Conservation (phyloP, 2,888 invertebrate species). For the Torymus tubicola region DNA sequence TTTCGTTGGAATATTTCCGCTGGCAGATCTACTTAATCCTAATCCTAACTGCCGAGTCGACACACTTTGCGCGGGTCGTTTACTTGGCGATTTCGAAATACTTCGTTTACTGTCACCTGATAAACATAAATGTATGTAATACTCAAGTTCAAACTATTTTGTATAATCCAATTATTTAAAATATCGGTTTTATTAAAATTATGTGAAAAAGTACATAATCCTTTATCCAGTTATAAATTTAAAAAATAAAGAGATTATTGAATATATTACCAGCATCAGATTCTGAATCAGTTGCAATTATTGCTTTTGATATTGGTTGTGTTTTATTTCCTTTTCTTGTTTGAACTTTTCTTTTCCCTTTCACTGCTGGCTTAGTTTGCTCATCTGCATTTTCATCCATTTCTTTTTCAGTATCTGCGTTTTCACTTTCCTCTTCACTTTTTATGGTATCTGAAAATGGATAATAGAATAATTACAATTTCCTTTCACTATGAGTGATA, state of each 20-base stretch:
- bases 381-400: constrained; percentile 66
- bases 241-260: constrained; percentile 17
- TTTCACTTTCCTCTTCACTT: constrained; percentile 73
- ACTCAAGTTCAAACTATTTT: too few species aligned
- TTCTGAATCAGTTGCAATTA: constrained; percentile 81
- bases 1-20: constrained; percentile 62
- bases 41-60: constrained; percentile 71
- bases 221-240: background rate
- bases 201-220: too few species aligned
- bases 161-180: too few species aligned
- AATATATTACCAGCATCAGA: constrained; percentile 79
- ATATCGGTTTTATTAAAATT: too few species aligned
- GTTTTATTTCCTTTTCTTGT: constrained; percentile 72
- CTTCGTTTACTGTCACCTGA: constrained; percentile 76
- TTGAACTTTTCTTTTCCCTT: constrained; percentile 71
- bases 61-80: constrained; percentile 78
- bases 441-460: constrained; percentile 59
- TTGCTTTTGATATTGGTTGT: constrained; percentile 74
- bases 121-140: too few species aligned
- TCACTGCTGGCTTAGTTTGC: constrained; percentile 64
- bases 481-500: too few species aligned
- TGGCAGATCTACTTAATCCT: constrained; percentile 60
- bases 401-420: constrained; percentile 73
- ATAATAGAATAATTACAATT: constrained; percentile 20
- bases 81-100: constrained; percentile 82